Percentiles rank a stretch among this genome's conserved stretches.
phyloP scores from a whole-genome alignment of 2,797 vertebrate species.

The Myotis daubentonii region DNA sequence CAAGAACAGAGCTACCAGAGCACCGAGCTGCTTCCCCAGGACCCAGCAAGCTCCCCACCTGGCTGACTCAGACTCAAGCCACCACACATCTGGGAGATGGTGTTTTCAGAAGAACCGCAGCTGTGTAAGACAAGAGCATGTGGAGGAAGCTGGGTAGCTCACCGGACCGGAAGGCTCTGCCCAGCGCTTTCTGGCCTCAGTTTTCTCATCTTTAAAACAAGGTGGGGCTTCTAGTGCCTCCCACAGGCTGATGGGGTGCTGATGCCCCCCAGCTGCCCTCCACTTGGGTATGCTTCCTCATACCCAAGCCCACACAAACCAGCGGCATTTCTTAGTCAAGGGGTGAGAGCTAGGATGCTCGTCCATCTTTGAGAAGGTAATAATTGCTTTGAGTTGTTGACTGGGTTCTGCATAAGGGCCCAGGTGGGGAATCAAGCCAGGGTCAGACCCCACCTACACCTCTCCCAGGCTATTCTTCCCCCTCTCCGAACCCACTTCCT shows the following conservation, averaged over 20 bases:
- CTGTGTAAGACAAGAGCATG: not conserved
- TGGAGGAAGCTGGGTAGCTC: not conserved
- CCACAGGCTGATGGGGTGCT: not conserved
- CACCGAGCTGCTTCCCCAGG: not conserved
- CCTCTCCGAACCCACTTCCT: not conserved
- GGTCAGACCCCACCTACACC: no score
- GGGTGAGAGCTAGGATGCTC: not conserved
- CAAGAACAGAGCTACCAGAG: not conserved
- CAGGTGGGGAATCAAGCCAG: not conserved
- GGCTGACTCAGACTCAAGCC: not conserved
- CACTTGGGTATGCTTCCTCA: not conserved
- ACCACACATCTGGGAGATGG: not conserved
- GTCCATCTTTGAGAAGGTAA: not conserved
- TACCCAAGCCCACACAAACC: not conserved
- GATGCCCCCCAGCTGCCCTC: not conserved
- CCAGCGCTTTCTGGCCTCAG: not conserved
- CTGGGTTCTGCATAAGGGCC: not conserved
- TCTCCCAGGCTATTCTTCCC: not conserved
- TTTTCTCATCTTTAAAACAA: not conserved
- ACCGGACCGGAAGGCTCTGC: not conserved
- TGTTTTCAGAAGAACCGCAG: not conserved
- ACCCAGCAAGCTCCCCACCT: rapidly evolving
- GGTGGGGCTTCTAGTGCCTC: not conserved
- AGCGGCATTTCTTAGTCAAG: not conserved
- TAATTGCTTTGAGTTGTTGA: not conserved